Conservation (phyloP, 1,140 invertebrate genomes). For the Aplysia californica region DNA sequence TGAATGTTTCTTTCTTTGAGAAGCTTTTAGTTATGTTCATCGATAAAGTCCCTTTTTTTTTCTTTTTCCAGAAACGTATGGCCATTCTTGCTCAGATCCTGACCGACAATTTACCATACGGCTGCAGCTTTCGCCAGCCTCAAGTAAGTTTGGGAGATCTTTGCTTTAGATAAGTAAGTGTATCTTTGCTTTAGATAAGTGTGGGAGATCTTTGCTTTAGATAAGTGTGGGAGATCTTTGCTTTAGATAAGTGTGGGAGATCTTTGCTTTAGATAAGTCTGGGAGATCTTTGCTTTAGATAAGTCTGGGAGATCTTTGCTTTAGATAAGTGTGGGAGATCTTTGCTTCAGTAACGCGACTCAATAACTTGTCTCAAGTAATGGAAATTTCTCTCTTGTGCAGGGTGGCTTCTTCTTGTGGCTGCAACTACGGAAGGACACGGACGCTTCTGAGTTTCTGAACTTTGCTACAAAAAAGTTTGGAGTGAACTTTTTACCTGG, state of each 20-base stretch:
- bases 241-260: neutral
- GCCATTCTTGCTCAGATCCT: too few species aligned
- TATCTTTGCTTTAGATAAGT: too few species aligned
- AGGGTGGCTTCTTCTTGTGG: constrained; percentile 76
- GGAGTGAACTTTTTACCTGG: constrained; percentile 70
- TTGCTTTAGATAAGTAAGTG: too few species aligned
- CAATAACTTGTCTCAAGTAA: too few species aligned
- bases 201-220: neutral
- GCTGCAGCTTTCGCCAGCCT: too few species aligned
- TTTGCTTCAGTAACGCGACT: neutral
- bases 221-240: neutral
- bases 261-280: neutral
- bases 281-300: neutral
- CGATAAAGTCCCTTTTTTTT: too few species aligned
- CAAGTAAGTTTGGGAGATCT: too few species aligned
- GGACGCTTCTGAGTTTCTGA: constrained; percentile 62
- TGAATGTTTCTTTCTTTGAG: too few species aligned
- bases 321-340: neutral
- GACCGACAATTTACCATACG: too few species aligned
- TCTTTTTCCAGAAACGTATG: too few species aligned
- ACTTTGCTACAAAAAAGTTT: constrained; percentile 64
- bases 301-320: neutral
- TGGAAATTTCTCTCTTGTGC: constrained; percentile 40
- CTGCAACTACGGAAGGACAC: constrained; percentile 67
- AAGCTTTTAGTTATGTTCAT: too few species aligned